Base-by-base conservation (phyloP, 1,140 invertebrate species). In the Monochamus saltuarius region DNA sequence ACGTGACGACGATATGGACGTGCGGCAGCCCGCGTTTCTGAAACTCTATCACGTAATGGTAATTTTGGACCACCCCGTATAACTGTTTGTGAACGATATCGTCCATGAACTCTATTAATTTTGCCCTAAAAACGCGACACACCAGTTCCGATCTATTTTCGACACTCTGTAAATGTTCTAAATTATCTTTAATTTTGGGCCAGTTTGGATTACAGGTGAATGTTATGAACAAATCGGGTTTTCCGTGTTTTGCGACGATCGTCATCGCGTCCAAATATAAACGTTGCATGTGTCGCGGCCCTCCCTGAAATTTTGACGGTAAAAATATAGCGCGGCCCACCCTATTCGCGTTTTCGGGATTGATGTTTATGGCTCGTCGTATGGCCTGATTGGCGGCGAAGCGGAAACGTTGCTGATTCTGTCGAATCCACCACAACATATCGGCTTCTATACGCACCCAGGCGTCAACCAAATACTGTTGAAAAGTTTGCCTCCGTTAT, bases 81-180 rank as follows among this genome's bases (percentile, higher is more conserved):
- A 51, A 4, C 14, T 51, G 49, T 51, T 51, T 37, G 8, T 51
- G 22, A 3, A 51, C 49, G 2, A 51, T n/a, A 29, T 51, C 49
- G 49, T 60, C 14, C 0, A 62, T 22, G 17, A 62, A 51, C 11
- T 42, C 46, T 7, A 10, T n/a, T 9, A 62, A 43, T 42, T 62
- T 62, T 2, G 6, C 16, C 10, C 56, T 13, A 35, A 62, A 62
- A 22, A 57, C 39, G 2, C 60, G 4, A 39, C 52, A 61, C 1
- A 61, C 29, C 22, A 61, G 36, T n/a, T 61, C 59, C 2, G 59
- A 52, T 13, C 59, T 13, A 49, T 61, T 17, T 7, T 56, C 39
- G 10, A 10, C 56, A 17, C 17, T 61, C 22, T 29, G 22, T 6
- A 2, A 6, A 29, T 6, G 2, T 6, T 29, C 22, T 29, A 29